A percentile compares a stretch with the other conserved stretches of the same genome.
Conservation (phyloP, 2,888 invertebrate species). For the Polydrusus cervinus region DNA sequence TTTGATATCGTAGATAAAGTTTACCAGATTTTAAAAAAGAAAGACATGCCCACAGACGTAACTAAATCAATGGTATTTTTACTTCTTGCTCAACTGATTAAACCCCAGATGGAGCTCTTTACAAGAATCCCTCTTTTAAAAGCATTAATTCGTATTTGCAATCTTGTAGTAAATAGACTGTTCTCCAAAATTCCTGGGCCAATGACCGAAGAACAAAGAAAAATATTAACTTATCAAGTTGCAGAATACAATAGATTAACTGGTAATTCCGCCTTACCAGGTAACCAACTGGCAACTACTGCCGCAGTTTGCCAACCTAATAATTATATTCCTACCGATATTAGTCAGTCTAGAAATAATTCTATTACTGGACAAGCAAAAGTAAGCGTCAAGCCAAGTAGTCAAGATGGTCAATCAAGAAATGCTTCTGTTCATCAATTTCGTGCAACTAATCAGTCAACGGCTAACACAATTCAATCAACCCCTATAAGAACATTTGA, state of each 20-base stretch:
- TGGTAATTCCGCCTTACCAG: background rate
- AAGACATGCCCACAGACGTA: slow-evolving; percentile 24
- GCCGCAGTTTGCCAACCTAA: background rate
- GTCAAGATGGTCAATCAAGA: background rate
- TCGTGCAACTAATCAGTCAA: background rate
- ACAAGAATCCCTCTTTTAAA: slow-evolving; percentile 24
- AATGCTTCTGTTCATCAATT: background rate
- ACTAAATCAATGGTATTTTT: slow-evolving; percentile 27
- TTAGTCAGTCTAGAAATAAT: background rate
- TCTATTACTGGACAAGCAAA: background rate
- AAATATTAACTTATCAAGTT: slow-evolving; percentile 3
- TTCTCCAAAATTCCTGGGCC: background rate
- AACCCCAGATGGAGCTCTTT: background rate
- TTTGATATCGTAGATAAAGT: slow-evolving; percentile 11
- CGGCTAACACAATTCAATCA: background rate
- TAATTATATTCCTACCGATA: background rate
- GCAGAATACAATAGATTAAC: slow-evolving; percentile 13
- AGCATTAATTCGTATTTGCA: slow-evolving; percentile 8
- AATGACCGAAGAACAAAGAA: slow-evolving; percentile 6
- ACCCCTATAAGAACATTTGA: background rate
- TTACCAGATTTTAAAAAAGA: background rate
- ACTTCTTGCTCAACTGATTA: slow-evolving; percentile 29
- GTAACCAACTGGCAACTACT: background rate
- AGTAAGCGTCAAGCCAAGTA: background rate
- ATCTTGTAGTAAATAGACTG: background rate